Evolutionary conservation across 1,140 invertebrate species (phyloP).

Genomic region (Meteorus sp.): DNA sequence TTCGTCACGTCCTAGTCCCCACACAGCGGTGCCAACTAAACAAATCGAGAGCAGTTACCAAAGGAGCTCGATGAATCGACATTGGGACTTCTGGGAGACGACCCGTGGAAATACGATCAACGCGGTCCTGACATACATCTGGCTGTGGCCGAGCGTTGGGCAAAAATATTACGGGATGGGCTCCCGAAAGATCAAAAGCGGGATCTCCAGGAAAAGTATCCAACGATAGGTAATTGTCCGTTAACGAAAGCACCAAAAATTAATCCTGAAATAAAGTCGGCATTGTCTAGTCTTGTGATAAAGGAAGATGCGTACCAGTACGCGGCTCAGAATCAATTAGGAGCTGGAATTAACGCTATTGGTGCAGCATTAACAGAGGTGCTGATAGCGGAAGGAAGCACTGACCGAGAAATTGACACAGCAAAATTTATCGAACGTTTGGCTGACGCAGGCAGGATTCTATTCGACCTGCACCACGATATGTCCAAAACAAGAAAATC

Average conservation of each 20-base stretch:
- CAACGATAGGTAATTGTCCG: conserved; percentile 1
- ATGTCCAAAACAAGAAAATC: conserved; percentile 12
- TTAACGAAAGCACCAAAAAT: conserved; percentile 10
- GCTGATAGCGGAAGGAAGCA: background rate
- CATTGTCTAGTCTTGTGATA: background rate
- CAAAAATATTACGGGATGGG: background rate
- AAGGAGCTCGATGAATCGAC: too few relatives aligned
- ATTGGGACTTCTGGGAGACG: background rate
- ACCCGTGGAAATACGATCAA: background rate
- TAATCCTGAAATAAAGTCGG: conserved; percentile 17
- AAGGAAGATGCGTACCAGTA: conserved; percentile 23
- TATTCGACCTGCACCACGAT: conserved; percentile 16
- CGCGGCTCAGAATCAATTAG: background rate
- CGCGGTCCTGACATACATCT: background rate
- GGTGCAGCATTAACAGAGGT: background rate
- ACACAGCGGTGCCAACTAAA: too few relatives aligned
- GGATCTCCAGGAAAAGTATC: conserved; percentile 15
- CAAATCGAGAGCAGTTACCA: too few relatives aligned
- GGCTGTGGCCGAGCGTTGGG: background rate
- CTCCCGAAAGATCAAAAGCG: conserved; percentile 5
- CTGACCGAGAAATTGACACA: background rate
- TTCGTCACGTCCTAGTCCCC: too few relatives aligned
- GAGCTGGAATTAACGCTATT: conserved; percentile 6
- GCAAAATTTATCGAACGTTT: background rate
- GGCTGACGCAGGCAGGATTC: conserved; percentile 17